phyloP scores from a whole-genome alignment of 2,113 vertebrate species.

The Cyanoderma ruficeps region DNA sequence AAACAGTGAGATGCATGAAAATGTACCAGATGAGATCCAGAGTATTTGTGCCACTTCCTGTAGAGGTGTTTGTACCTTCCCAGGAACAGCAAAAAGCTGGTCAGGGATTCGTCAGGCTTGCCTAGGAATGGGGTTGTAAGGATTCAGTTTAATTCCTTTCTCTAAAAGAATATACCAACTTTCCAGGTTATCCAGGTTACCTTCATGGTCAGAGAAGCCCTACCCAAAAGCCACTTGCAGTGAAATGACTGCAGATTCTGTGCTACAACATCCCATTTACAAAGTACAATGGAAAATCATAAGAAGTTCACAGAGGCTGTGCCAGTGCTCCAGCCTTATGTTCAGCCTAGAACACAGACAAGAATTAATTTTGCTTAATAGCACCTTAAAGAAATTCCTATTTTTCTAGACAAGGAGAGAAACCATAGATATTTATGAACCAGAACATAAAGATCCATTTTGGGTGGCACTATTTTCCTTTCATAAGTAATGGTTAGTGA shows the following conservation, averaged over 20 bases:
- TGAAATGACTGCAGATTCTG: neutral
- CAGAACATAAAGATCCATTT: neutral
- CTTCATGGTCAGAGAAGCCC: neutral
- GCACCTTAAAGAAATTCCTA: neutral
- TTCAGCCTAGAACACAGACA: slow-evolving; percentile 4
- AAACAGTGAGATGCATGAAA: neutral
- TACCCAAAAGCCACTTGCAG: neutral
- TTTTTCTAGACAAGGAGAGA: neutral
- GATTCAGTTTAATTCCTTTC: neutral
- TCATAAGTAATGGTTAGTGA: neutral
- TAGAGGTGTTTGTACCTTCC: neutral
- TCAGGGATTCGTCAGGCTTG: neutral
- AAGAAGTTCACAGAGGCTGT: neutral
- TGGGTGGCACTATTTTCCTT: neutral
- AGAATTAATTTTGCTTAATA: slow-evolving; percentile 39
- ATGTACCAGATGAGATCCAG: neutral
- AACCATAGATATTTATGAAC: neutral
- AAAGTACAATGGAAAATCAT: neutral
- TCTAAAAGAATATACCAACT: neutral
- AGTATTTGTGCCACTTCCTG: neutral
- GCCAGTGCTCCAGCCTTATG: neutral
- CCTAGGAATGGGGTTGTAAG: neutral
- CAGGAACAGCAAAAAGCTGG: neutral
- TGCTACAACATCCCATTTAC: neutral
- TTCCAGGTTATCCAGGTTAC: neutral